Evolutionary conservation across 2,113 vertebrate genomes (phyloP), one percentile per base, ranked within the genome.

Genomic region (Columba janthina): DNA sequence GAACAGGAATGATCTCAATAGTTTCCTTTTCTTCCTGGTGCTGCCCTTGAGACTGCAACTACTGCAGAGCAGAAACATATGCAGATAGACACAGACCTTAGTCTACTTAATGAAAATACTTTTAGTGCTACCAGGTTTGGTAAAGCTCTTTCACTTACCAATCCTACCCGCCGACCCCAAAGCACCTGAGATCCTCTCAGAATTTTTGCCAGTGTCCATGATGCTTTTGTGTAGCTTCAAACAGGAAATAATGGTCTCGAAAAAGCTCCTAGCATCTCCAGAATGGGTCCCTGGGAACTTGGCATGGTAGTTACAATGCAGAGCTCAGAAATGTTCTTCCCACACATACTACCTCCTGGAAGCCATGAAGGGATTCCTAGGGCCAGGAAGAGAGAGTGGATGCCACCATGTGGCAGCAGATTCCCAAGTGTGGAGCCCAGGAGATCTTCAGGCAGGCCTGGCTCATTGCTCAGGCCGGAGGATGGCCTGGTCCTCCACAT

Each of bases 341-440:
- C 44, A 60, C 58, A 29, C 5, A 9, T 93, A 54, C 71, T 92
- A 60, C 48, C 54, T 91, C 81, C 65, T 83, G 54, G 40, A 93
- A 93, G 67, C 76, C 96, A 94, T 88, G 81, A 51, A 94, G 36
- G 60, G 61, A 90, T 83, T 93, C 56, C 77, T 64, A 64, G 60
- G 84, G 57, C 70, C 69, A 24, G 92, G 77, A 93, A 75, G 91
- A 84, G 94, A 92, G 94, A 96, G 86, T 88, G 89, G 81, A 92
- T 97, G 95, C 92, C 92, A 94, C 95, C 92, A 92, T 91, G 95
- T 94, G 90, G 95, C 90, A 90, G 94, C 51, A 91, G 95, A 94
- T 82, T 87, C 80, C 79, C 29, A 60, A 80, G 10, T 61, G 79
- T 91, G 84, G 74, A 80, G 50, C 62, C 91, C 57, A 42, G 61